Evolutionary conservation across 2,797 vertebrate genomes (phyloP).

Genomic region (Notolabrus celidotus): DNA sequence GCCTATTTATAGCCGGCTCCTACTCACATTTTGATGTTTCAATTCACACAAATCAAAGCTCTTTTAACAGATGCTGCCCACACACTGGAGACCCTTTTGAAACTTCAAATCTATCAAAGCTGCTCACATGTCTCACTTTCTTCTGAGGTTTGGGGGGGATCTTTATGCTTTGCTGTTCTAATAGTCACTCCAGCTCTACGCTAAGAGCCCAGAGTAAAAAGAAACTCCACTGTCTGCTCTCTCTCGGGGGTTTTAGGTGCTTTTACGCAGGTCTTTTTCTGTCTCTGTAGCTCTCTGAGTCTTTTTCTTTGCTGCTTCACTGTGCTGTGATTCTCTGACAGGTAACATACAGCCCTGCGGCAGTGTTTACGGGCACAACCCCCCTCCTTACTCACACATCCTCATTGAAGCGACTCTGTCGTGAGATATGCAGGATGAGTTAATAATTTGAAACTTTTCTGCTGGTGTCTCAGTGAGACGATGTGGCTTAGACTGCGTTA

Average conservation of each 20-base stretch:
- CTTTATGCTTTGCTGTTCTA: constrained; percentile 52
- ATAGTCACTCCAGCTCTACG: constrained; percentile 49
- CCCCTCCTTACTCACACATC: constrained; percentile 1
- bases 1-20: constrained; percentile 71
- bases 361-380: constrained; percentile 21
- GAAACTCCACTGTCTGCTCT: constrained; percentile 4
- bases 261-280: background rate
- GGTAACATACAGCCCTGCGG: constrained; percentile 38
- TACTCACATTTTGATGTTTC: constrained; percentile 78
- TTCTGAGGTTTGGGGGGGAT: constrained; percentile 40
- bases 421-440: constrained; percentile 42
- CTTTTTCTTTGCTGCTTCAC: constrained; percentile 10
- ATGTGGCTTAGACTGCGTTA: constrained; percentile 26
- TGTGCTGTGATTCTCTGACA: constrained; percentile 41
- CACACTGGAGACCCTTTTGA: constrained; percentile 63
- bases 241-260: background rate
- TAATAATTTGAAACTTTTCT: constrained; percentile 39
- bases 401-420: constrained; percentile 30
- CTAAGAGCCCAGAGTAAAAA: constrained; percentile 39
- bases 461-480: constrained; percentile 19
- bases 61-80: constrained; percentile 67
- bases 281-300: background rate
- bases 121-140: constrained; percentile 44
- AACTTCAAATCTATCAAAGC: constrained; percentile 56
- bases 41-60: constrained; percentile 76